Percentiles rank a stretch among this genome's conserved stretches.
Conservation (phyloP, 2,113 vertebrate genomes). For the Amblyornis subalaris region DNA sequence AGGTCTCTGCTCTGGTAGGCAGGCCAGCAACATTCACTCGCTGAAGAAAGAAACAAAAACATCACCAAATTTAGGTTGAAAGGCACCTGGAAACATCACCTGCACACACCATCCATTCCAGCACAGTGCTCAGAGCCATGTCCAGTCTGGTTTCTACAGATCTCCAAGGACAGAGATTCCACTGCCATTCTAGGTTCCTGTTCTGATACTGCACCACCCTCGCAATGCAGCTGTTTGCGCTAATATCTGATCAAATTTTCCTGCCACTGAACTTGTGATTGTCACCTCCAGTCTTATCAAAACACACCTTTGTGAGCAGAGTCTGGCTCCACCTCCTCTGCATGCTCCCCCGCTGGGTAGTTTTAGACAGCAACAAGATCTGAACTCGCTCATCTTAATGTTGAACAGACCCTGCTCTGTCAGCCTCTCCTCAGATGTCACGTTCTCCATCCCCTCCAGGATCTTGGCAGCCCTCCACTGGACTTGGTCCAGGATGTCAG, state of each 20-base stretch:
- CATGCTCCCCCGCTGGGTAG: not conserved
- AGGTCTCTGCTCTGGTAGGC: not conserved
- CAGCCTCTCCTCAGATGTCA: not conserved
- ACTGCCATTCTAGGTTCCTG: not conserved
- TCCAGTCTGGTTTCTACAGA: not conserved
- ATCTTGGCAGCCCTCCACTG: not conserved
- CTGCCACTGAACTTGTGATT: not conserved
- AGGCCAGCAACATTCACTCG: not conserved
- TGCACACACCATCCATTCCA: not conserved
- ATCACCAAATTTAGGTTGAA: not conserved
- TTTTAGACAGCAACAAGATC: not conserved
- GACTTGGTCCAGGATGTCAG: not conserved
- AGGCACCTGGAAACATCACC: not conserved
- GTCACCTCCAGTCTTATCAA: not conserved
- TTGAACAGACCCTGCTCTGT: not conserved
- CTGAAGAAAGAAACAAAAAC: not conserved
- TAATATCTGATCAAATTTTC: not conserved
- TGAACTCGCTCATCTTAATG: not conserved
- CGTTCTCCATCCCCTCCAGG: not conserved
- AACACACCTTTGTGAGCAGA: not conserved
- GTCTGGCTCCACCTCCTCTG: not conserved
- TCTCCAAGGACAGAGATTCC: not conserved
- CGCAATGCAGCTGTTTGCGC: fast-evolving
- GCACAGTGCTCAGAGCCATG: not conserved
- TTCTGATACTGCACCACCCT: not conserved